Base-by-base conservation (phyloP, 2,113 vertebrate genomes). In the Apus apus region DNA sequence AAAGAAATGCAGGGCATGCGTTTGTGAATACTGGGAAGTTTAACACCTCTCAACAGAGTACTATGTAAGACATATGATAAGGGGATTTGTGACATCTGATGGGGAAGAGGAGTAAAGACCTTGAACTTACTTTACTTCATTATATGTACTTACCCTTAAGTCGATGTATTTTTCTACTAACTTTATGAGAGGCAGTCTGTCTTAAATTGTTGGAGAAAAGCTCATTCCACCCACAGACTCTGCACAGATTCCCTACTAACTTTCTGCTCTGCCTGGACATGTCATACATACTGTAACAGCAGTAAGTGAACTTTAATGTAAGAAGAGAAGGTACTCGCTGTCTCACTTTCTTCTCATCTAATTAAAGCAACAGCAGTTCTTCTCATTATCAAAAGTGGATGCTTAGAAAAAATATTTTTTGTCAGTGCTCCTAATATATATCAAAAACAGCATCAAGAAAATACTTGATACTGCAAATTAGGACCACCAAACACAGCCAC, bases 61-160 rank as follows among this genome's bases (percentile, higher is more conserved):
- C 19, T 48, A 27, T 2, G 4, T 15, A 57, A 81, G 36, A 87
- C n/a, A 23, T 0, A 0, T 27, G 53, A 3, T 3, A 75, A 43
- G 19, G 62, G 9, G 11, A 60, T 65, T 34, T 76, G 56, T 13
- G 32, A 68, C 43, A 51, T 70, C 50, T 70, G 27, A 56, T 26
- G 13, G 12, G 21, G 22, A 54, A 61, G 25, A 72, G 46, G 22
- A 48, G 27, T 29, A 51, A 83, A 76, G 32, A 54, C 21, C 17
- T 79, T 25, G 60, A 18, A 54, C 17, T 54, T 22, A 51, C 7
- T 54, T 80, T 58, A 54, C 40, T 85, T 76, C 7, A 48, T 60
- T 65, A 9, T 36, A 78, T 32, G 77, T 54, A 66, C 7, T 53
- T 57, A 30, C 11, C 21, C 25, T 27, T 66, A 83, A 54, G 11